Percentiles rank a stretch among this genome's conserved stretches.
These are phyloP conservation scores for Augiades crinisus DNA, from an alignment of 2,888 invertebrate species.

Conservation along the genomic window DNA sequence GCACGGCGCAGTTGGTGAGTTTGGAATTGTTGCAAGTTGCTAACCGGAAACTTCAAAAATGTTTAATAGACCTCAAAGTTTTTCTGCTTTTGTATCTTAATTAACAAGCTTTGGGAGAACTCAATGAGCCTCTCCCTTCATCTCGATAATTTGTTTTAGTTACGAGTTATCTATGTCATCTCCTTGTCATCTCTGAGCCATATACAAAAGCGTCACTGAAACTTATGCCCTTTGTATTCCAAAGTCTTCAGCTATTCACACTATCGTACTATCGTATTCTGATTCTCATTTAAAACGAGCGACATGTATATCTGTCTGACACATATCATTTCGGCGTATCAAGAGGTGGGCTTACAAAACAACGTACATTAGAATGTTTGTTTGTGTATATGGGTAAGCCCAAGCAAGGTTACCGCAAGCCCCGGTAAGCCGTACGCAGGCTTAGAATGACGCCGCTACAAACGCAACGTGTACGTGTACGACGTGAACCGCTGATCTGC, in stretches of 20 bases:
- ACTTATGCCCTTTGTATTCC: not conserved
- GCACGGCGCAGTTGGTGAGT: constrained; percentile 10
- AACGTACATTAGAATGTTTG: constrained; percentile 1
- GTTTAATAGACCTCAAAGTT: no score
- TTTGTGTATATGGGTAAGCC: constrained; percentile 11
- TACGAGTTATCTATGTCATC: no score
- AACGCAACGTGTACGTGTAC: constrained; percentile 15
- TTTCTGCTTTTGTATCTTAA: no score
- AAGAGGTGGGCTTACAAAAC: constrained; percentile 14
- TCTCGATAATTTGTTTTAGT: no score
- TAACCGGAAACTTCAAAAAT: no score
- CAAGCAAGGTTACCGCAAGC: constrained; percentile 24
- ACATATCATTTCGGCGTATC: constrained; percentile 15
- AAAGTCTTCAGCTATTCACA: not conserved
- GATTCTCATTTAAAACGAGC: not conserved
- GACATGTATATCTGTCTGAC: constrained; percentile 6
- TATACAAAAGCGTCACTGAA: not conserved
- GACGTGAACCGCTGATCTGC: constrained; percentile 14
- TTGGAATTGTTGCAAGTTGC: constrained; percentile 12
- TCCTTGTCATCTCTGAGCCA: not conserved
- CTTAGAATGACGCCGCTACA: constrained; percentile 21
- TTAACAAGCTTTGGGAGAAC: no score
- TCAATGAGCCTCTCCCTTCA: no score
- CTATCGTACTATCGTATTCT: not conserved
- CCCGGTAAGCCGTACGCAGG: constrained; percentile 23